Evolutionary conservation across 2,113 vertebrate species (phyloP).

Genomic region (Rynchops niger): DNA sequence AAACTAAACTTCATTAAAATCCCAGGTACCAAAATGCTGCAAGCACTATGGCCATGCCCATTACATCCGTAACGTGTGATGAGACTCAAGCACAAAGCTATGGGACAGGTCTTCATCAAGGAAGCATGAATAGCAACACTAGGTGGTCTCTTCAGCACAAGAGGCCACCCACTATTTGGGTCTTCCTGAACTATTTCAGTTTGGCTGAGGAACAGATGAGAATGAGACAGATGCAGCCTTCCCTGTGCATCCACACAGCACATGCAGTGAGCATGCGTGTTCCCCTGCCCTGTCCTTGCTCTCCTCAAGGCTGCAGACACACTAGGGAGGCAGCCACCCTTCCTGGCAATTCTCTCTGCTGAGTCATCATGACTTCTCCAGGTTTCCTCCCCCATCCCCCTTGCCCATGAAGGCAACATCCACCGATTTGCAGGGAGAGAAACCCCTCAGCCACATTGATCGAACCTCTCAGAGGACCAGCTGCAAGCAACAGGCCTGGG

Average conservation of each 20-base stretch:
- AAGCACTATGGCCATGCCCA: neutral
- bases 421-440: neutral
- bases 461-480: neutral
- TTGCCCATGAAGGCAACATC: fast-evolving
- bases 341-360: neutral
- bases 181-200: neutral
- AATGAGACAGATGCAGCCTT: neutral
- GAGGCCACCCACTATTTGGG: neutral
- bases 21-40: neutral
- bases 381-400: neutral
- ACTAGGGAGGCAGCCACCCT: neutral
- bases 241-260: neutral
- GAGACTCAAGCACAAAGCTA: neutral
- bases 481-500: neutral
- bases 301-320: neutral
- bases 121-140: neutral
- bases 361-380: neutral
- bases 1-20: neutral
- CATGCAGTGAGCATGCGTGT: fast-evolving
- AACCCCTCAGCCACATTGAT: neutral
- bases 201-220: neutral
- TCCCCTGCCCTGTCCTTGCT: neutral
- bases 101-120: neutral
- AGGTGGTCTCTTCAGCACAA: neutral
- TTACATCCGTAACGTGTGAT: neutral